A percentile compares a stretch with the other conserved stretches of the same genome.
Evolutionary conservation across 2,113 vertebrate species (phyloP).

Genomic region (Zootoca vivipara): DNA sequence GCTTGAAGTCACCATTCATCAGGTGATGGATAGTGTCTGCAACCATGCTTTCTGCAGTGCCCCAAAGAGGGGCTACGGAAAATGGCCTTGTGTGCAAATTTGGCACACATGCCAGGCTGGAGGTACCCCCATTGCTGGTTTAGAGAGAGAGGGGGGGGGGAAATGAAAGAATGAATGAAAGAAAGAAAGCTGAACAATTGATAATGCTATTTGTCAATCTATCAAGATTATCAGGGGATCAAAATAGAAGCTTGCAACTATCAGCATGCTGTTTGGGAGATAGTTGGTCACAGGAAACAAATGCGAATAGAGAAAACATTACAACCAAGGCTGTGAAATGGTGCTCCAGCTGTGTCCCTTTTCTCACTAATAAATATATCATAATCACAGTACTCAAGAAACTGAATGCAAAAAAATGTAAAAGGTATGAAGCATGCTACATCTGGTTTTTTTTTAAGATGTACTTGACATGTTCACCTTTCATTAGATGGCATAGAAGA

Average conservation of each 20-base stretch:
- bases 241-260: background rate
- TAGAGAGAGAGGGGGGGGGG: too few relatives aligned
- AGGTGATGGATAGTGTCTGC: too few relatives aligned
- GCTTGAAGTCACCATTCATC: too few relatives aligned
- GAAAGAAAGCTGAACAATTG: background rate
- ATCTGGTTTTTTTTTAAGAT: background rate
- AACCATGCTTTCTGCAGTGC: too few relatives aligned
- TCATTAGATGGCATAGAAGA: conserved; percentile 34
- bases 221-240: too few relatives aligned
- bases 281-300: background rate
- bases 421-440: background rate
- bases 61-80: too few relatives aligned
- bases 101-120: too few relatives aligned
- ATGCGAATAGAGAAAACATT: background rate
- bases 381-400: background rate
- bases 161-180: too few relatives aligned
- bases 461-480: conserved; percentile 59
- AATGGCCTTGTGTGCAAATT: too few relatives aligned
- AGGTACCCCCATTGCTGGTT: background rate
- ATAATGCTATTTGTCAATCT: background rate
- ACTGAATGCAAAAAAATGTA: background rate
- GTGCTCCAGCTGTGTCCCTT: background rate
- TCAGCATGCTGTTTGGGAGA: background rate
- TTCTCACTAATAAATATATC: background rate
- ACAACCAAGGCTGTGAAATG: background rate